These are phyloP conservation scores for Syngnathus typhle DNA, from an alignment of 2,113 vertebrate species.

Conservation along the genomic window DNA sequence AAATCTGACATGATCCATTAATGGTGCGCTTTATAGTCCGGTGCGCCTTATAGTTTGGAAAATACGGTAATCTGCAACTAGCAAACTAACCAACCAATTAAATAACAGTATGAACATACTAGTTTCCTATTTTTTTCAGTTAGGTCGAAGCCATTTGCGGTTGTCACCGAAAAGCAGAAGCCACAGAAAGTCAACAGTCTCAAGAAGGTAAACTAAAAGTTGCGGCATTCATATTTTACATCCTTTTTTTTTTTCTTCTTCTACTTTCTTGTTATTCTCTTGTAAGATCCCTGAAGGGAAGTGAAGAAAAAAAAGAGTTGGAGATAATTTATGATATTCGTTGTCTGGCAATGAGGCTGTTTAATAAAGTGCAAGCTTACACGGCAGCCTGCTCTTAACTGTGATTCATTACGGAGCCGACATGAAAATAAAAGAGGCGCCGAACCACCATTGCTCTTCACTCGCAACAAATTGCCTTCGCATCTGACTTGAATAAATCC, in stretches of 20 bases:
- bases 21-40: too few species aligned
- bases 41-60: too few species aligned
- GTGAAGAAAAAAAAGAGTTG: constrained; percentile 12
- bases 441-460: constrained; percentile 54
- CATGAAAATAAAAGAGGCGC: constrained; percentile 72
- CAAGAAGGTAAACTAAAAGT: constrained; percentile 21
- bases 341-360: constrained; percentile 59
- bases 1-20: too few species aligned
- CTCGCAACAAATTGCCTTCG: constrained; percentile 66
- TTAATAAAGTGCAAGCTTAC: constrained; percentile 72
- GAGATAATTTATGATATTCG: constrained; percentile 9
- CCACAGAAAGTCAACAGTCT: constrained; percentile 34
- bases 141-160: too few species aligned
- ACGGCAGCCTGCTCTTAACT: constrained; percentile 69
- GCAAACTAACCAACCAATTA: too few species aligned
- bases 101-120: too few species aligned
- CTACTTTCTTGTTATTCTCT: constrained; percentile 27
- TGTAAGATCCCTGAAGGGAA: constrained; percentile 4
- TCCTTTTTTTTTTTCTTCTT: constrained; percentile 9
- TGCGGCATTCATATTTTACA: constrained; percentile 30
- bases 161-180: too few species aligned
- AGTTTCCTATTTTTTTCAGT: too few species aligned
- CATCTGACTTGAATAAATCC: constrained; percentile 19
- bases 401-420: constrained; percentile 74
- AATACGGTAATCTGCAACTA: too few species aligned